Percentiles rank a stretch among this genome's conserved stretches.
Conservation (phyloP, 2,888 invertebrate genomes). For the Cerastis rubricosa region DNA sequence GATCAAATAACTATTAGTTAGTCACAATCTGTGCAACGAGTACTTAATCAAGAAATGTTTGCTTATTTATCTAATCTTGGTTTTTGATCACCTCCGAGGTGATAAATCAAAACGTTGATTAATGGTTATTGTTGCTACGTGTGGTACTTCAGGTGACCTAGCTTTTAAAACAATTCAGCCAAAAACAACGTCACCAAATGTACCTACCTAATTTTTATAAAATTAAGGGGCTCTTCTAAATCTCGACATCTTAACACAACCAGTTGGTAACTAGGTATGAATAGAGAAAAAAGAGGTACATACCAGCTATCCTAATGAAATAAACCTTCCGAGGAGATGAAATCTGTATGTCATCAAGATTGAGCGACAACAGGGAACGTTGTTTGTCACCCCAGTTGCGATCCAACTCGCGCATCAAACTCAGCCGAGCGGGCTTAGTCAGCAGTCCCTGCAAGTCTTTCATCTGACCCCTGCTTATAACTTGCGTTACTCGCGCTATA, state of each 20-base stretch:
- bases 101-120: conserved; percentile 8
- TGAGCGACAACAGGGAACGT: conserved; percentile 79
- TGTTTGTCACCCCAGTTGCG: conserved; percentile 85
- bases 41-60: conserved; percentile 5
- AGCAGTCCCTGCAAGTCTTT: conserved; percentile 84
- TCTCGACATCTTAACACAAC: not conserved
- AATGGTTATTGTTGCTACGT: conserved; percentile 18
- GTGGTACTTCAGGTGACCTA: not conserved
- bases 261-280: not conserved
- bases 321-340: conserved; percentile 87
- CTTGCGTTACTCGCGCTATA: conserved; percentile 85
- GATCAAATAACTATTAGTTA: conserved; percentile 16
- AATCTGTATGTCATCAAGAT: conserved; percentile 85
- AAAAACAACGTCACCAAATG: not conserved
- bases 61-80: conserved; percentile 37
- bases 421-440: conserved; percentile 84
- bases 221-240: not conserved
- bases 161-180: not conserved
- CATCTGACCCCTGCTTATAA: conserved; percentile 83
- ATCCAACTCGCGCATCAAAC: conserved; percentile 84
- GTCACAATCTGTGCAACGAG: conserved; percentile 21
- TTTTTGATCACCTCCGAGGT: conserved; percentile 14
- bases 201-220: not conserved
- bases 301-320: conserved; percentile 87
- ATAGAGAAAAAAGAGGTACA: conserved; percentile 25